Percentiles rank a stretch among this genome's conserved stretches.
Evolutionary conservation across 2,113 vertebrate genomes (phyloP).

Genomic region (Fulmarus glacialis): DNA sequence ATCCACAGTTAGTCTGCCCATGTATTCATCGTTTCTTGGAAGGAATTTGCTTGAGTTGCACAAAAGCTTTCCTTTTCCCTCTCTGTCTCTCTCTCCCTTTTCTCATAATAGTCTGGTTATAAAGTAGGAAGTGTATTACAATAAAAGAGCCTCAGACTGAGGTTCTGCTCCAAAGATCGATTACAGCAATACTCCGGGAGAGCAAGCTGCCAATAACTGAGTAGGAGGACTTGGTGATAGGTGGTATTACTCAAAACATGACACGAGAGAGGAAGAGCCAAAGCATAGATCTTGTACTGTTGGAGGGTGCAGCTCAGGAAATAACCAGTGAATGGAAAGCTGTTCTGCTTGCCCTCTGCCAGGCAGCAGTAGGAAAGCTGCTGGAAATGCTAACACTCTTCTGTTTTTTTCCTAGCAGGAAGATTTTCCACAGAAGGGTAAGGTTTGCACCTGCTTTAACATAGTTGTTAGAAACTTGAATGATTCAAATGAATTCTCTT

Average conservation of each 20-base stretch:
- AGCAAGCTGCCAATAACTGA: background rate
- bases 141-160: background rate
- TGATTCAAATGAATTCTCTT: background rate
- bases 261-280: background rate
- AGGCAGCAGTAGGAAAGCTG: background rate
- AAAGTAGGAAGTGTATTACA: background rate
- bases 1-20: background rate
- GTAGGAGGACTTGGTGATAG: background rate
- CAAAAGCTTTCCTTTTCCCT: background rate
- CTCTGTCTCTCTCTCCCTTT: background rate
- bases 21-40: background rate
- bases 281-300: background rate
- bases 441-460: background rate
- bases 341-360: background rate
- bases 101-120: background rate
- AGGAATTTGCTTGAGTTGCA: background rate
- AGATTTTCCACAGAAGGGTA: background rate
- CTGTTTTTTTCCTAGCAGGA: background rate
- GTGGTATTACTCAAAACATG: background rate
- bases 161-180: background rate
- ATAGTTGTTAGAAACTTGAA: background rate
- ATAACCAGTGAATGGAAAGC: background rate
- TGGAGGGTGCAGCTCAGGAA: background rate
- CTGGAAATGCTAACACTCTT: background rate
- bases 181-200: background rate